phyloP scores from a whole-genome alignment of 2,113 vertebrate species.

The Sialia sialis region DNA sequence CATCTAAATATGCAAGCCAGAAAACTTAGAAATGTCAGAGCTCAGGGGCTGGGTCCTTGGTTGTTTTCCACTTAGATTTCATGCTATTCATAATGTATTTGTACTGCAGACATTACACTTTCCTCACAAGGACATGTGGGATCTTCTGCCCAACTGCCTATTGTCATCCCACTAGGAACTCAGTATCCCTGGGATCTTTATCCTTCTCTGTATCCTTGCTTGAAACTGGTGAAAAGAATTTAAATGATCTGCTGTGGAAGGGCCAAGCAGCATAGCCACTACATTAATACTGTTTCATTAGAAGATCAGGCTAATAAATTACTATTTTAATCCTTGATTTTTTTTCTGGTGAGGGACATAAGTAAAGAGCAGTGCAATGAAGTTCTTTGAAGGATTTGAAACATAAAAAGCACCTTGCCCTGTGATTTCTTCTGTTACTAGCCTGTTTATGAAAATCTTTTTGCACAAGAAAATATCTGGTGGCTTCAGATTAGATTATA shows the following conservation, averaged over 20 bases:
- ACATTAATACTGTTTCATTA: not conserved
- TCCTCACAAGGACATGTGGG: rapidly evolving
- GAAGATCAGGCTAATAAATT: not conserved
- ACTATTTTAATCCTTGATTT: not conserved
- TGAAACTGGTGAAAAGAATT: not conserved
- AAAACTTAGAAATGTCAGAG: not conserved
- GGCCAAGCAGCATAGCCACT: not conserved
- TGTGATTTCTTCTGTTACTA: not conserved
- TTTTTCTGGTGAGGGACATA: not conserved
- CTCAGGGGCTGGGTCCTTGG: not conserved
- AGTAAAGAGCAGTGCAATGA: not conserved
- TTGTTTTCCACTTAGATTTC: not conserved
- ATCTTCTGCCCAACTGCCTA: not conserved
- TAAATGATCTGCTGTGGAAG: not conserved
- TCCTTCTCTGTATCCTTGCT: not conserved
- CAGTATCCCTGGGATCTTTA: not conserved
- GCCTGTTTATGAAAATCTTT: conserved; percentile 22
- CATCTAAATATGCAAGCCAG: not conserved
- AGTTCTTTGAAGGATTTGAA: not conserved
- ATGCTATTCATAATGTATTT: not conserved
- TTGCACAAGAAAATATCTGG: not conserved
- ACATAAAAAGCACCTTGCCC: not conserved
- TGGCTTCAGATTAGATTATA: conserved; percentile 47
- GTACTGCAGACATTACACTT: not conserved
- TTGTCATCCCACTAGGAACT: not conserved